A percentile compares a stretch with the other conserved stretches of the same genome.
These are phyloP conservation scores for Barbus barbus DNA, from an alignment of 2,113 vertebrate species.

Conservation along the genomic window DNA sequence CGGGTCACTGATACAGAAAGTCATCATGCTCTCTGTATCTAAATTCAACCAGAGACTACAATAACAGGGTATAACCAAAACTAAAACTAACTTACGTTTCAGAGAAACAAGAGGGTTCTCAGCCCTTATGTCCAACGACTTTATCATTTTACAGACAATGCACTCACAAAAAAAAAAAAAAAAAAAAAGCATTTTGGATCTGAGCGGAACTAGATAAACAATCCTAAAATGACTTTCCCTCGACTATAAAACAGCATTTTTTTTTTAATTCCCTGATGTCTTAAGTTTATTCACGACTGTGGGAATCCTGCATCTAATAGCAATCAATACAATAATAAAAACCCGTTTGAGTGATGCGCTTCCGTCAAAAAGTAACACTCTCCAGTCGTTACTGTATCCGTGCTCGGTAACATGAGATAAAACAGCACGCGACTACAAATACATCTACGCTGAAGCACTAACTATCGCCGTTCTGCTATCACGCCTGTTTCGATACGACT, in stretches of 20 bases:
- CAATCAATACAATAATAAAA: background rate
- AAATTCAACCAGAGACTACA: background rate
- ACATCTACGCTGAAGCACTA: constrained; percentile 15
- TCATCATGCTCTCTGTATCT: background rate
- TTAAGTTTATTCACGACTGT: background rate
- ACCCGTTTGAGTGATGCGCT: background rate
- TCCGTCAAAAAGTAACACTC: background rate
- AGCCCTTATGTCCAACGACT: background rate
- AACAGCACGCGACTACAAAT: constrained; percentile 40
- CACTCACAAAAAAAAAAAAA: background rate
- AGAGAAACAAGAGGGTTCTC: background rate
- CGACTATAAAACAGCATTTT: background rate
- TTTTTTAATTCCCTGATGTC: background rate
- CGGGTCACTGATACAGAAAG: background rate
- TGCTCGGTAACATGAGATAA: constrained; percentile 31
- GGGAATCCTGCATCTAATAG: background rate
- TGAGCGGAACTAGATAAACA: background rate
- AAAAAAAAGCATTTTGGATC: too few relatives aligned
- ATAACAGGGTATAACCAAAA: background rate
- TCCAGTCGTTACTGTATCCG: constrained; percentile 11
- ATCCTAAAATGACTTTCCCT: background rate
- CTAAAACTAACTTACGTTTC: background rate
- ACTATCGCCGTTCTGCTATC: constrained; percentile 5
- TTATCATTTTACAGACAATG: background rate
- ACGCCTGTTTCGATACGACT: constrained; percentile 3